Evolutionary conservation across 2,888 invertebrate species (phyloP), one percentile per base, ranked within the genome.

Genomic region (Caenorhabditis plicata): DNA sequence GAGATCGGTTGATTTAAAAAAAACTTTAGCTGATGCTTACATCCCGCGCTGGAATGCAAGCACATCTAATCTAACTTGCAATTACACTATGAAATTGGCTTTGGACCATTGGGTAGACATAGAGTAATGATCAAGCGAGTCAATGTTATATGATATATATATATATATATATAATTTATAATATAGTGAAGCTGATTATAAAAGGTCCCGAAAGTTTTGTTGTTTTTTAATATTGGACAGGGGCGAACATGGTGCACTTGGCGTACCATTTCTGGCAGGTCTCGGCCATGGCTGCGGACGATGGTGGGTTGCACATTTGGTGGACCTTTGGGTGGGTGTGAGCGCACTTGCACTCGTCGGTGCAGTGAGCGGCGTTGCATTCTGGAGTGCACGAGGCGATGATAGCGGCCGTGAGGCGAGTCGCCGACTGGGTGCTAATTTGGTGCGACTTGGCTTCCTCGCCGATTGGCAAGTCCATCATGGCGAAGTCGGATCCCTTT

Each of bases 221-320:
- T n/a, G n/a, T n/a, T n/a, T n/a, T 22, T 48, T 73, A 73, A 53
- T 73, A 73, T 39, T 66, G 61, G 8, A 73, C 71, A 26, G 70
- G 73, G 27, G 64, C 42, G 65, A 71, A 75, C 75, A 75, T 75
- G 47, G 73, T 64, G 68, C 75, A 75, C 62, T 73, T 71, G 47
- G 65, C 44, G 64, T 75, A 75, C 75, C 75, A 75, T 36, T 54
- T 56, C 57, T 69, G 68, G 60, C 75, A 75, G 32, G 68, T 73
- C 38, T 54, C 49, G 35, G 71, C 73, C 46, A 74, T 57, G 7
- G 66, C 58, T 17, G 73, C 67, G 17, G 60, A 57, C 11, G 73
- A 61, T 43, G 75, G 75, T 45, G 75, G 75, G 44, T 75, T 75
- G 67, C 75, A 75, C 69, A 72, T 74, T 45, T 70, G 56, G 49